phyloP scores from a whole-genome alignment of 1,140 invertebrate species.

The Caenorhabditis tropicalis region DNA sequence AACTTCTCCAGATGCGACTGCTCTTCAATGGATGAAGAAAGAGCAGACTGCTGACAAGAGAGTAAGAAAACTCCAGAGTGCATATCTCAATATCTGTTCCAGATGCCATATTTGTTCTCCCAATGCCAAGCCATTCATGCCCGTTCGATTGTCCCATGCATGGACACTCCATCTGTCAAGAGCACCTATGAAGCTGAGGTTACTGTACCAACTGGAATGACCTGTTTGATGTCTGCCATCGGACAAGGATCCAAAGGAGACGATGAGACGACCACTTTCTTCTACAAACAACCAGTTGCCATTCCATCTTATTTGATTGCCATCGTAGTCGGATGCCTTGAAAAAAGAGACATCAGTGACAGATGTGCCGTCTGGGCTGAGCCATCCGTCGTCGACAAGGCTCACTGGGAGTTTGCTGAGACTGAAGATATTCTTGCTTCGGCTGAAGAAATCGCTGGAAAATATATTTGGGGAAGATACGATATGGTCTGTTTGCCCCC shows the following conservation, averaged over 20 bases:
- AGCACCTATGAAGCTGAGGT: slow-evolving; percentile 84
- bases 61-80: too few species aligned
- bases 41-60: slow-evolving; percentile 86
- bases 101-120: slow-evolving; percentile 70
- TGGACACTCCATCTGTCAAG: slow-evolving; percentile 92
- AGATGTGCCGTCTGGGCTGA: slow-evolving; percentile 86
- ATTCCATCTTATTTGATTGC: slow-evolving; percentile 80
- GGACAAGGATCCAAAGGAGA: slow-evolving; percentile 71
- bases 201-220: slow-evolving; percentile 64
- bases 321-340: slow-evolving; percentile 84
- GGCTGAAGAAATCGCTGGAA: slow-evolving; percentile 79
- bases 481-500: slow-evolving; percentile 90
- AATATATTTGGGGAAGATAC: slow-evolving; percentile 77
- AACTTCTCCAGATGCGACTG: slow-evolving; percentile 80
- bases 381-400: slow-evolving; percentile 82
- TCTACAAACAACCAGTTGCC: slow-evolving; percentile 72
- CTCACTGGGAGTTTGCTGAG: slow-evolving; percentile 85
- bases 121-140: slow-evolving; percentile 90
- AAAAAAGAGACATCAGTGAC: slow-evolving; percentile 76
- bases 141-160: slow-evolving; percentile 82
- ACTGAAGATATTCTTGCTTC: slow-evolving; percentile 84
- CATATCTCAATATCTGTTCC: slow-evolving; percentile 78
- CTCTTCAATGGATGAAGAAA: slow-evolving; percentile 86
- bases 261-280: slow-evolving; percentile 64
- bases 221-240: slow-evolving; percentile 56